phyloP scores from a whole-genome alignment of 2,797 vertebrate species.

The Cyclopterus lumpus region DNA sequence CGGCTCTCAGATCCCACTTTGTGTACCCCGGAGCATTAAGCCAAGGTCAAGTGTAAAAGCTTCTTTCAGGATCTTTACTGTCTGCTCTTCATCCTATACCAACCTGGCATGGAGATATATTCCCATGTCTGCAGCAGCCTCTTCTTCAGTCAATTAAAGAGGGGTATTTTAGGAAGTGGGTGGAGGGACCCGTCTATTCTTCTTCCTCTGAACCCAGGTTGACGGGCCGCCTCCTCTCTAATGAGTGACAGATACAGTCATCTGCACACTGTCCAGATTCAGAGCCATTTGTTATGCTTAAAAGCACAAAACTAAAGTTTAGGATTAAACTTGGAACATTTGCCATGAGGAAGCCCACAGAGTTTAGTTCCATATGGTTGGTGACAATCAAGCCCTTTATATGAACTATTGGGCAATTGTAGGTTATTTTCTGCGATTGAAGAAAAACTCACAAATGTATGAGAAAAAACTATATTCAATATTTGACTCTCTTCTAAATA shows the following conservation, averaged over 20 bases:
- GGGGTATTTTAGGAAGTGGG: background rate
- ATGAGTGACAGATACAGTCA: conserved; percentile 61
- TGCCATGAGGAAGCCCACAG: background rate
- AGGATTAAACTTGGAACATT: background rate
- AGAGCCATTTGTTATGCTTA: background rate
- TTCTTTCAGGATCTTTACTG: background rate
- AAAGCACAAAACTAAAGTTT: background rate
- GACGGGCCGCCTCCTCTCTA: conserved; percentile 48
- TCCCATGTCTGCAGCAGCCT: background rate
- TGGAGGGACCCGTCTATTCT: conserved; percentile 3
- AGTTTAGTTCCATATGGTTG: background rate
- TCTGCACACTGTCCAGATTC: conserved; percentile 15
- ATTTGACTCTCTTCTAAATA: no score
- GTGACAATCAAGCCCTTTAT: background rate
- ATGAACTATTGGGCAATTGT: background rate
- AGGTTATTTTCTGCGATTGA: background rate
- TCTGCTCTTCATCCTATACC: background rate
- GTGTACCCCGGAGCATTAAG: background rate
- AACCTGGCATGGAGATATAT: background rate
- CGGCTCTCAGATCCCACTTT: background rate
- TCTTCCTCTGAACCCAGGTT: conserved; percentile 35
- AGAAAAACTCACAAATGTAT: no score
- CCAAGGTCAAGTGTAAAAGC: background rate
- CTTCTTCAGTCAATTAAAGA: background rate
- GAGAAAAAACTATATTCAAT: no score